phyloP scores from a whole-genome alignment of 2,797 vertebrate species.

The Myripristis jacobus region DNA sequence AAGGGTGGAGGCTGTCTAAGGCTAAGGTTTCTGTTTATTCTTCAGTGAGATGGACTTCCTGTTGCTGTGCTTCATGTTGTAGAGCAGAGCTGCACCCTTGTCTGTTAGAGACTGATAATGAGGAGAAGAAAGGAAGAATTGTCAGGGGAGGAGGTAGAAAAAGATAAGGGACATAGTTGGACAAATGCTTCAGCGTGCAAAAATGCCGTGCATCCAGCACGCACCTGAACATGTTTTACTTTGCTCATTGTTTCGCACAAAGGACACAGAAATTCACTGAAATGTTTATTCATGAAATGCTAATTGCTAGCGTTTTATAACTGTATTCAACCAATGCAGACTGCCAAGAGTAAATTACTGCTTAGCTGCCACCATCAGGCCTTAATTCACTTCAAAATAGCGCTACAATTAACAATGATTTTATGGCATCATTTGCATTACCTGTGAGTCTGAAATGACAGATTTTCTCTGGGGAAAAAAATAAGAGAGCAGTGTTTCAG shows the following conservation, averaged over 20 bases:
- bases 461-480: constrained; percentile 61
- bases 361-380: background rate
- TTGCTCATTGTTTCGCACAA: no score
- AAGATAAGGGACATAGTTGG: background rate
- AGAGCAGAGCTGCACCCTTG: constrained; percentile 75
- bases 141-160: background rate
- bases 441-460: constrained; percentile 72
- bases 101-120: constrained; percentile 76
- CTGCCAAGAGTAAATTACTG: background rate
- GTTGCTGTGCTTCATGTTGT: constrained; percentile 80
- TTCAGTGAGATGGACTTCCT: constrained; percentile 69
- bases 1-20: constrained; percentile 23
- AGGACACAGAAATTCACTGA: no score
- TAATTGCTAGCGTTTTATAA: background rate
- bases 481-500: background rate
- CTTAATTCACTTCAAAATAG: background rate
- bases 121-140: constrained; percentile 15
- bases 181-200: background rate
- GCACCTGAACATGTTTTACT: no score
- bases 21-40: constrained; percentile 45
- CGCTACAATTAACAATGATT: background rate
- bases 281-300: no score
- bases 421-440: constrained; percentile 37
- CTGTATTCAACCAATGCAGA: background rate
- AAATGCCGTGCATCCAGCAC: background rate